Evolutionary conservation across 1,140 invertebrate genomes (phyloP).

Genomic region (Drosophila repletoides): DNA sequence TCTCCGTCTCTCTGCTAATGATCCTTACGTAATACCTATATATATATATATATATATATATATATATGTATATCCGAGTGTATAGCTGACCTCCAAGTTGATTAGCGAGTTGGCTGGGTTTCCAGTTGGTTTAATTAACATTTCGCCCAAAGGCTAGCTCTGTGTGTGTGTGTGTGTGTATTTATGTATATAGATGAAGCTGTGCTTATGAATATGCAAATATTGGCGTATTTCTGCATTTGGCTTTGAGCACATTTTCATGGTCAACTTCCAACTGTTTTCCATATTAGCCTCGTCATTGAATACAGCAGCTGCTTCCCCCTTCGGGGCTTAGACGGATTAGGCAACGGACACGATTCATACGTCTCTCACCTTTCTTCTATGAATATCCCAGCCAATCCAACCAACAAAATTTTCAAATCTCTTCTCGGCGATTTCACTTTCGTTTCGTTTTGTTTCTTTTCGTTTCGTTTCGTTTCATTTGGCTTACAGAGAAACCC

Average conservation of each 20-base stretch:
- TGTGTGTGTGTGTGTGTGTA: constrained; percentile 7
- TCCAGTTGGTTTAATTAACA: constrained; percentile 64
- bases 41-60: no score
- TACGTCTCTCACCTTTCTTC: constrained; percentile 25
- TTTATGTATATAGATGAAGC: constrained; percentile 12
- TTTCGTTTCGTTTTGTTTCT: constrained; percentile 56
- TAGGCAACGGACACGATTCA: constrained; percentile 6
- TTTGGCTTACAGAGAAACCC: no score
- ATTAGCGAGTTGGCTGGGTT: constrained; percentile 54
- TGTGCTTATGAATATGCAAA: constrained; percentile 71
- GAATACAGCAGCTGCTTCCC: neutral
- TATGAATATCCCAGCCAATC: no score
- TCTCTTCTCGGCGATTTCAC: constrained; percentile 71
- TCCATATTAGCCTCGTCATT: constrained; percentile 24
- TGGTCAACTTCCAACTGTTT: constrained; percentile 59
- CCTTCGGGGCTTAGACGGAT: neutral
- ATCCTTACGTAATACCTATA: no score
- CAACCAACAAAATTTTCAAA: constrained; percentile 32
- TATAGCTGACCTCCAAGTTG: constrained; percentile 70
- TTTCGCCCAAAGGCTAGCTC: constrained; percentile 37
- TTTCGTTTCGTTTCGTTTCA: no score
- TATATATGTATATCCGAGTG: constrained; percentile 48
- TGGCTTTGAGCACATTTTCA: constrained; percentile 57
- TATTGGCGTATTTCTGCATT: constrained; percentile 39
- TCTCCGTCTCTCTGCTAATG: neutral